Percentiles rank a stretch among this genome's conserved stretches.
Evolutionary conservation across 2,797 vertebrate species (phyloP).

Genomic region (Anisognathus igniventris): DNA sequence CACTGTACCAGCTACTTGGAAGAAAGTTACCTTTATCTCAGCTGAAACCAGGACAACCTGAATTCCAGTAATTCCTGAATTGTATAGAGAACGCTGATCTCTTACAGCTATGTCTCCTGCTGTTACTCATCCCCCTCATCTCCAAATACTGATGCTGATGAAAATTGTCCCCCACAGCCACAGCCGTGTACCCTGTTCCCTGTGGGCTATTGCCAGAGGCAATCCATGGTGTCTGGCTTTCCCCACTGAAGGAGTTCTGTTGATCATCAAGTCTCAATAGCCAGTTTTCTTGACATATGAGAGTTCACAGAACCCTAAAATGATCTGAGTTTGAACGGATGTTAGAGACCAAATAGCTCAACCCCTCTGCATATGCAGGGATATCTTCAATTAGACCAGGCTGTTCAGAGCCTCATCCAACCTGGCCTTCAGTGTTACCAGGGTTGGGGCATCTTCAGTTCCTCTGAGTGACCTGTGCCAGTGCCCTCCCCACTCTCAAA

Average conservation of each 20-base stretch:
- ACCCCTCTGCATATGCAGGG: background rate
- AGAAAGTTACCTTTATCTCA: background rate
- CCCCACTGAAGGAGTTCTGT: rapidly evolving
- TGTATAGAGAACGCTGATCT: rapidly evolving
- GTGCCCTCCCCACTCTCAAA: background rate
- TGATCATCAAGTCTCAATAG: background rate
- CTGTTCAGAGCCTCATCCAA: background rate
- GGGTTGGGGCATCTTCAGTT: background rate
- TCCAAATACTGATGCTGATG: background rate
- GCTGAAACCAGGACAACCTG: background rate
- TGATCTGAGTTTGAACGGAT: background rate
- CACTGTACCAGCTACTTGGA: rapidly evolving
- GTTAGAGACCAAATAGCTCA: background rate
- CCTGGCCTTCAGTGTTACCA: background rate
- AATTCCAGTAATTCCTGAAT: background rate
- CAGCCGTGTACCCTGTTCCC: too few species aligned
- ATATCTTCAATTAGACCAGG: background rate
- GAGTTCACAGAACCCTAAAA: background rate
- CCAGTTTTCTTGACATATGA: too few species aligned
- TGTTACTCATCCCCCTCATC: background rate
- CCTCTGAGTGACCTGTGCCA: background rate
- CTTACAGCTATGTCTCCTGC: background rate
- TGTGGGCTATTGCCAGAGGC: rapidly evolving
- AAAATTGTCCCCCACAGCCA: background rate
- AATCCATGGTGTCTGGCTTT: too few species aligned